These are phyloP conservation scores for Huso huso DNA, from an alignment of 2,797 vertebrate genomes.

Conservation along the genomic window DNA sequence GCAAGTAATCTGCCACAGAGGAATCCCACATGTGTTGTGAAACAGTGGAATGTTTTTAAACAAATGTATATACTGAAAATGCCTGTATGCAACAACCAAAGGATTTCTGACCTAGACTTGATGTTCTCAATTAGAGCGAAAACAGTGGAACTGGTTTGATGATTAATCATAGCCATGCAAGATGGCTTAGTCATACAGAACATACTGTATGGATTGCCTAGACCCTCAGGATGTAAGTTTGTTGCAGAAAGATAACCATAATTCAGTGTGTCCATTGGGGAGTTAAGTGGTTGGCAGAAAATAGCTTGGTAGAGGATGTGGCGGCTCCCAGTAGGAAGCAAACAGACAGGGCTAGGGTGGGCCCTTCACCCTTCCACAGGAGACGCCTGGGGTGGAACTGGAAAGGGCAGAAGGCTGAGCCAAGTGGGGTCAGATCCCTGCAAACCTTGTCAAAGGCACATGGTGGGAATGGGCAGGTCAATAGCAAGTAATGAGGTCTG, in stretches of 20 bases:
- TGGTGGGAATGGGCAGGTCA: constrained; percentile 27
- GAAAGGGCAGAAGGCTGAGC: constrained; percentile 71
- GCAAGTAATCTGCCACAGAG: background rate
- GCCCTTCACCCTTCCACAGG: constrained; percentile 50
- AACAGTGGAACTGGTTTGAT: constrained; percentile 35
- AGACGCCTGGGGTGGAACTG: constrained; percentile 64
- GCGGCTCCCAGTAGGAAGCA: constrained; percentile 55
- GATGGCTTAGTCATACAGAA: constrained; percentile 54
- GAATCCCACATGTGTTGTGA: background rate
- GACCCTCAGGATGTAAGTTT: constrained; percentile 16
- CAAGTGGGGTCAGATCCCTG: constrained; percentile 67
- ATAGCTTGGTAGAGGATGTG: constrained; percentile 44
- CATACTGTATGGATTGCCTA: constrained; percentile 44
- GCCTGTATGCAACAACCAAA: constrained; percentile 39
- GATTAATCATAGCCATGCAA: constrained; percentile 53
- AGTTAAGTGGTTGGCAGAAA: constrained; percentile 16
- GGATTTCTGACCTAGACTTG: constrained; percentile 53
- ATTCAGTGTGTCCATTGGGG: constrained; percentile 49
- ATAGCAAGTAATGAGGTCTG: constrained; percentile 46
- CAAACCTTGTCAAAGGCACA: constrained; percentile 42
- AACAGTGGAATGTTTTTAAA: constrained; percentile 43
- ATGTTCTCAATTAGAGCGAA: constrained; percentile 61
- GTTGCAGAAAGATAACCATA: constrained; percentile 29
- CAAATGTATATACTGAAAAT: constrained; percentile 71
- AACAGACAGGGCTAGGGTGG: constrained; percentile 47